phyloP scores from a whole-genome alignment of 2,888 invertebrate species.

The Tolmerus cingulatus region DNA sequence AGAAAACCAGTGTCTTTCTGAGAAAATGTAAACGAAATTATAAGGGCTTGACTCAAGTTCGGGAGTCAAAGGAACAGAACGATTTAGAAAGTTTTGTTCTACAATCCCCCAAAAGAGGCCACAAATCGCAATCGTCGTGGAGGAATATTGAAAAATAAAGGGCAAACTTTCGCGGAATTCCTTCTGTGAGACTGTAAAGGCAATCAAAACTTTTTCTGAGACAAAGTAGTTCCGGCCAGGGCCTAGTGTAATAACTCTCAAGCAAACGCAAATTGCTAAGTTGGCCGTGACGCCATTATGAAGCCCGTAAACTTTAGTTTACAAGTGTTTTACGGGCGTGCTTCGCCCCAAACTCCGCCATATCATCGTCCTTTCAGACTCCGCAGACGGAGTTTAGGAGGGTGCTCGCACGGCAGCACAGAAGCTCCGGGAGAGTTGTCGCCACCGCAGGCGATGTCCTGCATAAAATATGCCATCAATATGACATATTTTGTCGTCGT shows the following conservation, averaged over 20 bases:
- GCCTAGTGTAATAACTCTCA: background rate
- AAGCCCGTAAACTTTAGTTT: slow-evolving; percentile 19
- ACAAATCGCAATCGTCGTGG: background rate
- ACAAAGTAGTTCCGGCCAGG: background rate
- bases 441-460: slow-evolving; percentile 9
- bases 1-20: background rate
- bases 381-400: background rate
- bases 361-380: background rate
- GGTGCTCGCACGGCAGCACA: background rate
- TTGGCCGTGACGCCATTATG: background rate
- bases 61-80: background rate
- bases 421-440: background rate
- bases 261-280: background rate
- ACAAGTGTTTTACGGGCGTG: background rate
- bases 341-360: background rate
- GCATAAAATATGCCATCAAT: slow-evolving; percentile 38
- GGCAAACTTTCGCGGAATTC: background rate
- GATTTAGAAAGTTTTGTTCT: background rate
- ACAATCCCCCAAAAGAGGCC: background rate
- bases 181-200: background rate
- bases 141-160: background rate
- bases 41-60: background rate
- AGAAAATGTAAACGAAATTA: background rate
- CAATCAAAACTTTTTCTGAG: background rate
- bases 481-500: background rate